Evolutionary conservation across 1,140 invertebrate genomes (phyloP), one percentile per base, ranked within the genome.

Genomic region (Cephus cinctus): DNA sequence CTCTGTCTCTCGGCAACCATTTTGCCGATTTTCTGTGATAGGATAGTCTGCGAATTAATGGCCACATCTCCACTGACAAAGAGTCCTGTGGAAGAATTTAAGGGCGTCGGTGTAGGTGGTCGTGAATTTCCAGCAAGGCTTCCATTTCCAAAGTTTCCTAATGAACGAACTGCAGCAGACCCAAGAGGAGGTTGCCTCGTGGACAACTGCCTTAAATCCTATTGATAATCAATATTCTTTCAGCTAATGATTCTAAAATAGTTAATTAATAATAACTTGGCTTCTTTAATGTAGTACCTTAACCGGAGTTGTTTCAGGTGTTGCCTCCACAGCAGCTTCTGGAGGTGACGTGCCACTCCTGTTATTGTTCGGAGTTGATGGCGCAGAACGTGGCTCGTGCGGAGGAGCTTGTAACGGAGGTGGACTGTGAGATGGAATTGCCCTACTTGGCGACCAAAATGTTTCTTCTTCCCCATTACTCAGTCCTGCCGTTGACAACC

Each of bases 301-400:
- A 0, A 91, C 80, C 1, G 90, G 89, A 20, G 90, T 93, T 19
- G 89, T 92, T 79, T 92, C 90, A 2, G 90, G 90, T 5, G 90
- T 92, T 4, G 90, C 90, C 78, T 92, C 90, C 20, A 91, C 84
- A 23, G 89, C 90, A 8, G 89, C 86, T 73, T 92, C 89, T 1
- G 89, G 86, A 12, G 86, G 86, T 12, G 84, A 85, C 2, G 81
- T 79, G 30, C 84, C 81, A 8, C 63, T 74, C 43, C 65, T 62
- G 19, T 63, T 72, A 14, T 64, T 70, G 44, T 66, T 68, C 51
- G 70, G 66, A 46, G 75, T 76, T 9, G 72, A 68, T 1, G 75
- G 75, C 19, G 72, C 59, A 5, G 73, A 76, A 15, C 71, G 58
- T 8, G 56, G 51, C 31, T 76, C 74, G 16, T 66, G 61, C 23